Evolutionary conservation across 2,797 vertebrate species (phyloP), one percentile per base, ranked within the genome.

Genomic region (Sebastes steindachneri): DNA sequence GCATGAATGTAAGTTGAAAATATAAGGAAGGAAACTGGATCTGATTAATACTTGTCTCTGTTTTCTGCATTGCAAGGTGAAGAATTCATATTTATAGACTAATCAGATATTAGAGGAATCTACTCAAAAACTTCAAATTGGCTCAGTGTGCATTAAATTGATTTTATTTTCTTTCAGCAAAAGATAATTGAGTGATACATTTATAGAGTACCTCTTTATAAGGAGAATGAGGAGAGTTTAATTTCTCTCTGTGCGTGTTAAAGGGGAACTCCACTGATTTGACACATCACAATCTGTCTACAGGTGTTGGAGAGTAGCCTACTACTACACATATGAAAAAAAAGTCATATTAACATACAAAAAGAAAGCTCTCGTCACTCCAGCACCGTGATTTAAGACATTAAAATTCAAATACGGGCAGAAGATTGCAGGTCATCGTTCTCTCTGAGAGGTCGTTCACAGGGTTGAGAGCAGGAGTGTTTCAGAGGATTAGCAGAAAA

Each of bases 401-500:
- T 76, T 53, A 17, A 26, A 68, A 59, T 73, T 60, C 2, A 31
- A 21, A 68, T 55, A 54, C 5, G 14, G 41, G 64, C 4, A 35
- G 41, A 63, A 31, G 15, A 29, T 17, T n/a, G 65, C 45, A 29
- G 59, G 3, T 54, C 33, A 23, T 23, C 12, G 11, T 63, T 58
- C 31, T 28, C 7, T 48, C 21, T 0, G 4, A 41, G 54, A 28
- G 15, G 21, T 12, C 62, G 57, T 33, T 62, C 21, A 31, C 23
- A 70, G 65, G 48, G 48, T 37, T 58, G 12, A 67, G 29, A 58
- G 58, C 6, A 5, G 64, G 21, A 19, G 23, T 68, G 68, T 79
- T 58, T 12, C 33, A 71, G 60, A 77, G 57, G 75, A 81, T 84
- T 66, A 77, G 37, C 19, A 25, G 35, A 37, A 29, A 83, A 64